A percentile compares a stretch with the other conserved stretches of the same genome.
These are phyloP conservation scores for Ictalurus furcatus DNA, from an alignment of 2,113 vertebrate species.

Conservation along the genomic window DNA sequence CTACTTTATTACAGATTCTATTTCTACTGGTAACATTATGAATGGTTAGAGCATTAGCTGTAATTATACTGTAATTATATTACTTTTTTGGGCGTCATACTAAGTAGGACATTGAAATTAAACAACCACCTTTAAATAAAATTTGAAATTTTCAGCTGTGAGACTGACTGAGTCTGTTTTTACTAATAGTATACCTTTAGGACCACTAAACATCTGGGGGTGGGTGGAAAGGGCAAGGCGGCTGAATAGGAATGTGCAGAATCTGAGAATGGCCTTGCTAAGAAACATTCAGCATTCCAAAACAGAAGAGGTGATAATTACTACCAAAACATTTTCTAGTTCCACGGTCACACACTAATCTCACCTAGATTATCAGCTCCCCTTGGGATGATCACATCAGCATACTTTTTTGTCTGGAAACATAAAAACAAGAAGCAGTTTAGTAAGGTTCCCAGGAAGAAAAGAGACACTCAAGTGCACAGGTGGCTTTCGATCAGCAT, in stretches of 20 bases:
- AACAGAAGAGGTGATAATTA: constrained; percentile 33
- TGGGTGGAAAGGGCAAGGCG: not conserved
- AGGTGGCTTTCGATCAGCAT: constrained; percentile 1
- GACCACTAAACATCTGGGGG: not conserved
- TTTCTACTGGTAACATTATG: not conserved
- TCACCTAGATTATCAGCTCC: constrained; percentile 92
- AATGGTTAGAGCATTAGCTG: not conserved
- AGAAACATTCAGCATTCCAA: constrained; percentile 32
- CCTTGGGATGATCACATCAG: constrained; percentile 93
- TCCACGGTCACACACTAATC: constrained; percentile 38
- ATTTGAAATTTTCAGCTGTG: not conserved
- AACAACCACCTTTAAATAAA: not conserved
- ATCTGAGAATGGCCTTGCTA: constrained; percentile 35
- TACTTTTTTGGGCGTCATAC: not conserved
- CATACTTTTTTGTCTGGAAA: constrained; percentile 94
- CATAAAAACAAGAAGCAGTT: constrained; percentile 24
- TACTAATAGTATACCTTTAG: not conserved
- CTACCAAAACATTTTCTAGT: constrained; percentile 37
- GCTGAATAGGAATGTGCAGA: not conserved
- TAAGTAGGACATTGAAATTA: not conserved
- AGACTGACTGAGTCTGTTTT: not conserved
- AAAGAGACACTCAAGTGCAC: not conserved
- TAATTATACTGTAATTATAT: too few species aligned
- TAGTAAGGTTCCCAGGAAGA: constrained; percentile 10
- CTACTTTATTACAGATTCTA: not conserved